Base-by-base conservation (phyloP, 2,113 vertebrate species). In the Entomyzon cyanotis region DNA sequence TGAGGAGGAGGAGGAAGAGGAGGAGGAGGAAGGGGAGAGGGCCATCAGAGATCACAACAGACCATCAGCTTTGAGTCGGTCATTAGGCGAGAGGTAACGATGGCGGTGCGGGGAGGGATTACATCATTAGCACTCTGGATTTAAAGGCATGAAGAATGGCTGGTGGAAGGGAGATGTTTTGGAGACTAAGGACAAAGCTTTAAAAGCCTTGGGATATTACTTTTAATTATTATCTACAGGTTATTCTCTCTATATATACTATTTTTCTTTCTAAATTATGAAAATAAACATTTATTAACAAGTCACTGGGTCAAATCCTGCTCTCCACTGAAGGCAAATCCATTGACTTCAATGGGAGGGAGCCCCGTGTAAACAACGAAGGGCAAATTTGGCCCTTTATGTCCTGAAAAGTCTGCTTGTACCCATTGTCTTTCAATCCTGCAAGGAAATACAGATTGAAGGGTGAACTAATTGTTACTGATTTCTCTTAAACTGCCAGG, bases 251-350 rank as follows among this genome's bases (percentile, higher is more conserved):
- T 87, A 53, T 95, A 96, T 95, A 97, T 92, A 95, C 68, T 95
- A 75, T 92, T 91, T 84, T 78, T 94, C 56, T 90, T 91, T 90
- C 89, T 96, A 90, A 96, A 96, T 96, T 97, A 97, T 94, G 95
- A 97, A 97, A 97, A 97, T 97, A 97, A 96, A 96, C 88, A 95
- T 96, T 97, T 97, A 93, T 94, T 92, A 93, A 96, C 90, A 96
- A 90, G 92, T 96, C 96, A 94, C 83, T 60, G 73, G 94, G 94
- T 94, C 93, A 89, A 93, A 80, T 93, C 83, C 86, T 53, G 49
- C 92, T 88, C 76, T 71, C 56, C 88, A 87, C 31, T 90, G 88
- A 92, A 96, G 93, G 28, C 85, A 92, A 80, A 82, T 80, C 44
- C 56, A 68, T 23, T 89, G 60, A 75, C 92, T 92, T 88, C 85